Percentiles rank a stretch among this genome's conserved stretches.
phyloP scores from a whole-genome alignment of 2,888 invertebrate genomes.

The Lasius platythorax region DNA sequence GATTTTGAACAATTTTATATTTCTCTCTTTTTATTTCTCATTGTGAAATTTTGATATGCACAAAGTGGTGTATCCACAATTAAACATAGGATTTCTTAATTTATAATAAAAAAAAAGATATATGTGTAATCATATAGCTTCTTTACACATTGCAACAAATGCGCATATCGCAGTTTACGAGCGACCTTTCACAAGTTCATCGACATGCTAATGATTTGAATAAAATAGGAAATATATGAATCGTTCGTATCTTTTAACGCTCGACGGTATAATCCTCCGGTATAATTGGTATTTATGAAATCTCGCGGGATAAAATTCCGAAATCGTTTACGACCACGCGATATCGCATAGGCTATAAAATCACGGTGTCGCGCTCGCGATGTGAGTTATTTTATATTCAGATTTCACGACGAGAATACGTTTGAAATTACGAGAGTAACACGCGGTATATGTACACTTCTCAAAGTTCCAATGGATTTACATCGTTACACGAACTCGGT shows the following conservation, averaged over 20 bases:
- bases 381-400: conserved; percentile 38
- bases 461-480: conserved; percentile 47
- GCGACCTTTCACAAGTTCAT: background rate
- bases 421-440: conserved; percentile 35
- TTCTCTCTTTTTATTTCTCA: background rate
- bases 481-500: conserved; percentile 60
- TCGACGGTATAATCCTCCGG: background rate
- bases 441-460: conserved; percentile 45
- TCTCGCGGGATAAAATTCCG: conserved; percentile 7
- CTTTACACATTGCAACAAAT: background rate
- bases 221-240: conserved; percentile 4
- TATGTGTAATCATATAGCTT: background rate
- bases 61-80: background rate
- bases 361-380: background rate
- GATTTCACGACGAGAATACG: background rate
- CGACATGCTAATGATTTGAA: background rate
- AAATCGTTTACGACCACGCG: conserved; percentile 29
- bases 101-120: background rate
- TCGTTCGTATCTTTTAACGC: conserved; percentile 16
- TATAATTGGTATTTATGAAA: conserved; percentile 24
- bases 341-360: conserved; percentile 15
- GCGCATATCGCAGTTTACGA: background rate
- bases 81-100: background rate
- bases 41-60: background rate
- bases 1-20: background rate